These are phyloP conservation scores for Ciconia maguari DNA, from an alignment of 2,113 vertebrate species.

Conservation along the genomic window DNA sequence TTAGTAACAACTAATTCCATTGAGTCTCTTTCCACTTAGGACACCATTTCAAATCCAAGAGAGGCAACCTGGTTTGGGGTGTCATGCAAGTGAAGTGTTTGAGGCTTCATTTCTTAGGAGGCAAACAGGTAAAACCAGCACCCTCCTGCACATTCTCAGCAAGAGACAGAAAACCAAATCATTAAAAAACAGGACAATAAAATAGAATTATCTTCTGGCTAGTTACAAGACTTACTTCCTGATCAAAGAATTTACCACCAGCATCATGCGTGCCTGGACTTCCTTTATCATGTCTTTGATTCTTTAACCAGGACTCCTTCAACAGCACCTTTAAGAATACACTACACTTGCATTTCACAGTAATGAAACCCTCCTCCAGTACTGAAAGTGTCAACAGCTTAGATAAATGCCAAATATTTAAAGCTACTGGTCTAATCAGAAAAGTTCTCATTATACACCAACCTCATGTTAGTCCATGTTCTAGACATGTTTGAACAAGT, in stretches of 20 bases:
- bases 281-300: background rate
- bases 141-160: background rate
- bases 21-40: background rate
- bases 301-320: background rate
- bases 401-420: background rate
- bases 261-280: background rate
- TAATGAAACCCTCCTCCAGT: background rate
- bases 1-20: background rate
- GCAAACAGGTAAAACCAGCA: background rate
- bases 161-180: background rate
- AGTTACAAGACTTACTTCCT: background rate
- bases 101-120: background rate
- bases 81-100: accelerated
- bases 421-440: background rate
- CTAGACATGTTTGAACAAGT: background rate
- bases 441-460: background rate
- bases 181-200: background rate
- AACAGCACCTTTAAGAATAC: background rate
- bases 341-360: background rate
- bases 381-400: background rate
- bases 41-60: background rate
- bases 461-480: background rate
- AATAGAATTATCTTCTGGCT: background rate
- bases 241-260: background rate
- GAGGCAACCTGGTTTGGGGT: background rate